Evolutionary conservation across 2,888 invertebrate species (phyloP), one percentile per base, ranked within the genome.

Genomic region (Callyntrura sp.): DNA sequence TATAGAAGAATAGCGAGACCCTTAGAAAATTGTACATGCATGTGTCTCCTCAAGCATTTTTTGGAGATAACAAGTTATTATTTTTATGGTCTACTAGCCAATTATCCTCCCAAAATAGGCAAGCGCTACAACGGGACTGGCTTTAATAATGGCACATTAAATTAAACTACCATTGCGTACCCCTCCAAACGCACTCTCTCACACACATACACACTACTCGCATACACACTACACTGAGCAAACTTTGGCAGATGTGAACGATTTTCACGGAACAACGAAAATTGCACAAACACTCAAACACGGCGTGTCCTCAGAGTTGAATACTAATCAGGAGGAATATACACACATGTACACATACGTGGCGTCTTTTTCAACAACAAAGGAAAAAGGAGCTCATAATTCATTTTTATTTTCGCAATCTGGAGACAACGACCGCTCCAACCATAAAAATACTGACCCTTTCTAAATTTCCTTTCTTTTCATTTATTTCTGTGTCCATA

Each of bases 101-200:
- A 83, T 83, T 83, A 83, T 83, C 83, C 83, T 28, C 35, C 35
- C 68, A 83, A 83, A 68, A 51, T 48, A 68, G 65, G 83, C 12
- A 43, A 43, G 65, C 28, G 28, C 12, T 28, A 25, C 28, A 68
- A 43, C 35, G 35, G 65, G 65, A 28, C 11, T 9, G 23, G 23
- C 35, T 35, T 35, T 35, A 35, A 23, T 60, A 23, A 60, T 23
- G 20, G 60, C 20, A 23, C 60, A 23, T 60, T 23, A 60, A 60
- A 17, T 60, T 60, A 60, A 60, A 60, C 11, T 35, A 6, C 35
- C n/a, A n/a, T n/a, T 20, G 60, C 23, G 60, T 60, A 20, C 23
- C 23, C 60, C 35, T 35, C 35, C 35, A 35, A 35, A 35, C 35
- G 35, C 35, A 60, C 23, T n/a, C n/a, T n/a, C n/a, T n/a, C n/a